phyloP scores from a whole-genome alignment of 1,140 invertebrate species.

The Stenopsyche tienmushanensis region DNA sequence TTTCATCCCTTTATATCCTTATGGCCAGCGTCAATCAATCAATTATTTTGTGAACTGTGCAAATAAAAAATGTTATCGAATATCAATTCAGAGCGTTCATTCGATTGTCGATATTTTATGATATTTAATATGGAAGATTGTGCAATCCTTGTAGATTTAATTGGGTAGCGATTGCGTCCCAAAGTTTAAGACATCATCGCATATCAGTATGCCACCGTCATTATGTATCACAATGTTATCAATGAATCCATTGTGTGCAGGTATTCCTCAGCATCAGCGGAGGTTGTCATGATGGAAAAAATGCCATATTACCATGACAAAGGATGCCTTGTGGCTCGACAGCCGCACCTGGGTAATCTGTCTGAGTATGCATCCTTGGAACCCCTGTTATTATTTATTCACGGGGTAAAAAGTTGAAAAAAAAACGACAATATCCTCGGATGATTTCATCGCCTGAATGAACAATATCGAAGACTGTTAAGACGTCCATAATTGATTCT shows the following conservation, averaged over 20 bases:
- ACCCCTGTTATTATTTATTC: constrained; percentile 18
- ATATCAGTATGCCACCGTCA: not conserved
- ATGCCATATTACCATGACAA: constrained; percentile 28
- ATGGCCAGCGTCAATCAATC: not conserved
- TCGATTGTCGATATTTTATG: not conserved
- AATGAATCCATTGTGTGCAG: constrained; percentile 19
- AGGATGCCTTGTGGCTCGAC: constrained; percentile 16
- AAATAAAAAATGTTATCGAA: not conserved
- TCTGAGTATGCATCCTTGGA: constrained; percentile 32
- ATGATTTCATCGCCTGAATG: not conserved
- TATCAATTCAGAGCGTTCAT: not conserved
- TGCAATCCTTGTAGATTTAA: not conserved
- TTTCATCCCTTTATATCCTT: too few relatives aligned
- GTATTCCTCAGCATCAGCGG: constrained; percentile 1
- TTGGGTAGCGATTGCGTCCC: not conserved
- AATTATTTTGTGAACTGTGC: not conserved
- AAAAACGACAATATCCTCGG: not conserved
- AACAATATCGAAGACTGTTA: too few relatives aligned
- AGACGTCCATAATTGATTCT: too few relatives aligned
- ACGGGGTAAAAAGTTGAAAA: not conserved
- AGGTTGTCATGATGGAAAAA: constrained; percentile 20
- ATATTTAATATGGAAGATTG: not conserved
- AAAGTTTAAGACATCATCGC: not conserved
- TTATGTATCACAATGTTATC: not conserved
- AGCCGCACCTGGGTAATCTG: constrained; percentile 33